A percentile compares a stretch with the other conserved stretches of the same genome.
phyloP scores from a whole-genome alignment of 2,113 vertebrate genomes.

The Ivindomyrus marchei region DNA sequence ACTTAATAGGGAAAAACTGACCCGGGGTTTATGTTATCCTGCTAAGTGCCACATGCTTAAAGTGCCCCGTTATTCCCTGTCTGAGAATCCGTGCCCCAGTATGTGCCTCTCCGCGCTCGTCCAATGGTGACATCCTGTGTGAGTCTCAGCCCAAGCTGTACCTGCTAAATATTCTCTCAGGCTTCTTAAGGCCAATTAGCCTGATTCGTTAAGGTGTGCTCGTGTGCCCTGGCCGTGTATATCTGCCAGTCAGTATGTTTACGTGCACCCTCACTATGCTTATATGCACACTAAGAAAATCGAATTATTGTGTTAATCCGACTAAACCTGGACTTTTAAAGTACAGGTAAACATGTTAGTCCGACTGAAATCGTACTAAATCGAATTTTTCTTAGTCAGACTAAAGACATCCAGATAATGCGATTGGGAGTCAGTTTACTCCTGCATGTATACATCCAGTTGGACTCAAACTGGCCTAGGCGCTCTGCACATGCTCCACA shows the following conservation, averaged over 20 bases:
- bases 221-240: not conserved
- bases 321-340: too few species aligned
- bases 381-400: too few species aligned
- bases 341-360: too few species aligned
- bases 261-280: too few species aligned
- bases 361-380: too few species aligned
- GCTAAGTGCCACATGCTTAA: not conserved
- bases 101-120: not conserved
- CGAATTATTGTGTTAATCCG: too few species aligned
- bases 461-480: too few species aligned
- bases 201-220: not conserved
- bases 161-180: not conserved
- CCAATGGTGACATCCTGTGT: not conserved
- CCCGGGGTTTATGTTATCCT: not conserved
- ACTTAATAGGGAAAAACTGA: slow-evolving; percentile 5
- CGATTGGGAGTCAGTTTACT: too few species aligned
- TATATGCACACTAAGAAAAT: too few species aligned
- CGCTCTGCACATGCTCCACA: too few species aligned
- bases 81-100: not conserved
- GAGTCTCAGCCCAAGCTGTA: not conserved
- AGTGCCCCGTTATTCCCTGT: not conserved
- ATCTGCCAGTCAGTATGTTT: not conserved
- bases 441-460: too few species aligned
- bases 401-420: too few species aligned
- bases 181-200: not conserved